Base-by-base conservation (phyloP, 2,113 vertebrate genomes). In the Vulpes vulpes region DNA sequence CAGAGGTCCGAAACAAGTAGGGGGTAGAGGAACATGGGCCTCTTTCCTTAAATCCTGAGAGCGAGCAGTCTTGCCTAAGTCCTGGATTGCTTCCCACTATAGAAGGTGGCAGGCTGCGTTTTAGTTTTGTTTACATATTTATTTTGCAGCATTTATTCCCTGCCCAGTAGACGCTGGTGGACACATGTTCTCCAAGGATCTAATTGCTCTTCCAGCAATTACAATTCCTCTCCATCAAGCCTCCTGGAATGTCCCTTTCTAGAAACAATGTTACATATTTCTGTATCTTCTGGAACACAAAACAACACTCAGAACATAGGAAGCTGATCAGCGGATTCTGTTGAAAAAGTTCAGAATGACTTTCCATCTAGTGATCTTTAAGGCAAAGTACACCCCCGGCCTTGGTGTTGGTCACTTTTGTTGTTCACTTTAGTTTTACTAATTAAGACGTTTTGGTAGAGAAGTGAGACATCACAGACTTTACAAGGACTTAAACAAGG, bases 221-320 rank as follows among this genome's bases (percentile, higher is more conserved):
- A 73, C 17, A 49, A 55, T 82, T 79, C 10, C 32, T 38, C 82
- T 67, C 59, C 51, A 17, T 92, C 27, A 30, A 79, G 55, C 25
- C 57, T 60, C 35, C 30, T 17, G 27, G 20, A 79, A 79, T 65
- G 22, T 5, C 4, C 55, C 20, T 22, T 84, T 86, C 59, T 2
- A 85, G 93, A 92, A 95, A 89, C 79, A 92, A 43, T 81, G 83
- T 89, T 96, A 55, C n/a, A 88, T 82, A 90, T 62, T 82, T 71
- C 53, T 16, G n/a, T 64, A 35, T 80, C 69, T 43, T 43, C 15
- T 43, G 55, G 60, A 89, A 83, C 67, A 82, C 43, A 88, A 88
- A 94, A 64, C 51, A 80, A 73, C 15, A 27, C 20, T 78, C 53
- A 49, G 55, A 60, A 25, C 74, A 89, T 11, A 89, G 59, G 53